Percentiles rank a stretch among this genome's conserved stretches.
These are phyloP conservation scores for Rotaria socialis DNA, from an alignment of 2,888 invertebrate species.

Conservation along the genomic window DNA sequence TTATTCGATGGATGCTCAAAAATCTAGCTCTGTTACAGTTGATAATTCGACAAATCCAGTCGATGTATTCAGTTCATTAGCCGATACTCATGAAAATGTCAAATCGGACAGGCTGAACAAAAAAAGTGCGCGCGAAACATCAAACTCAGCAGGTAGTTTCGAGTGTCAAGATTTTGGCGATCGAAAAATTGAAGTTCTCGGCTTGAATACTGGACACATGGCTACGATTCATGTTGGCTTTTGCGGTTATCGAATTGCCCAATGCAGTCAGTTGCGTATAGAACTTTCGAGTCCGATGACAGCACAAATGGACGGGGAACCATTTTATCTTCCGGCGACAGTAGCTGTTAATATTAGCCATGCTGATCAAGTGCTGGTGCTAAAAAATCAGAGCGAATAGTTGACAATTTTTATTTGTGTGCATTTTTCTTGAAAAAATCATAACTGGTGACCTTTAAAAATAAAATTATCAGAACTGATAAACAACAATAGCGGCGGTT, in stretches of 20 bases:
- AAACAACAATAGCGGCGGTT: too few relatives aligned
- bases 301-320: background rate
- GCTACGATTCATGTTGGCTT: background rate
- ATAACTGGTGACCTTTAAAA: too few relatives aligned
- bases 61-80: background rate
- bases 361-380: background rate
- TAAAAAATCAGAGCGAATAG: background rate
- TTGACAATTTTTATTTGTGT: background rate
- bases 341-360: background rate
- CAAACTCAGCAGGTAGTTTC: background rate
- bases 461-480: too few relatives aligned
- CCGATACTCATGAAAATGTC: background rate
- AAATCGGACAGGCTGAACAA: accelerated
- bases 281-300: background rate
- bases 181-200: background rate
- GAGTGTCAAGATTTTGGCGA: background rate
- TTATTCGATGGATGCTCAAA: too few relatives aligned
- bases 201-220: background rate
- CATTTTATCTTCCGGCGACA: background rate
- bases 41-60: background rate
- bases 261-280: background rate
- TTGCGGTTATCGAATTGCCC: background rate
- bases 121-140: background rate
- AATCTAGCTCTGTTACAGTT: too few relatives aligned
- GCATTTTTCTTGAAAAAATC: too few relatives aligned